Conservation (phyloP, 2,888 invertebrate genomes). For the Nomada ferruginata region DNA sequence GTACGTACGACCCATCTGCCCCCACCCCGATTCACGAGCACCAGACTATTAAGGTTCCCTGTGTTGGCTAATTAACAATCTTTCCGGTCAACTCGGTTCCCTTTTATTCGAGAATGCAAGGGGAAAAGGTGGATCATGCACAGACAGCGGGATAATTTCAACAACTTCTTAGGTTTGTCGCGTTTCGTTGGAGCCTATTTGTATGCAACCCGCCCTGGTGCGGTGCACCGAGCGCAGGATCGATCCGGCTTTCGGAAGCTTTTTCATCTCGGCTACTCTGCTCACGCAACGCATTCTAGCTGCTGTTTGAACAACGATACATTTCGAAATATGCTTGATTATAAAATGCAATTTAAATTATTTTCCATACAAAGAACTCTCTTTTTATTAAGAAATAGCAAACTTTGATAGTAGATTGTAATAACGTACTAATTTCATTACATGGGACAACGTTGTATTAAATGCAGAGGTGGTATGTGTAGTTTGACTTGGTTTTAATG, state of each 20-base stretch:
- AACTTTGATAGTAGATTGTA: not conserved
- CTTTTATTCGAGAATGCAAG: not conserved
- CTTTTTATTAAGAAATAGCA: not conserved
- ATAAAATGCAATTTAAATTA: not conserved
- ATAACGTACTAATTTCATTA: not conserved
- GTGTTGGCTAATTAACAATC: slow-evolving; percentile 55
- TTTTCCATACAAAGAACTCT: not conserved
- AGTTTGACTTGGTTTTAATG: too few relatives aligned
- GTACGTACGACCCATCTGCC: slow-evolving; percentile 69
- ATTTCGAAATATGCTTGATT: not conserved
- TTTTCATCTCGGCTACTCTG: slow-evolving; percentile 44
- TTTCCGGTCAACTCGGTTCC: not conserved
- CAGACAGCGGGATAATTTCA: slow-evolving; percentile 10
- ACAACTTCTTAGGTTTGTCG: slow-evolving; percentile 13
- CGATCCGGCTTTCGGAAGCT: slow-evolving; percentile 61
- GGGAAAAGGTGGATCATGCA: not conserved
- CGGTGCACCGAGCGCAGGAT: slow-evolving; percentile 57
- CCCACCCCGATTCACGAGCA: slow-evolving; percentile 42
- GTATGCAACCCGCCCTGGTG: slow-evolving; percentile 63
- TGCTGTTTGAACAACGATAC: slow-evolving; percentile 9
- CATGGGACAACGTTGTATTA: not conserved
- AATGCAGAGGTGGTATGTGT: not conserved
- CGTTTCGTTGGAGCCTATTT: slow-evolving; percentile 55
- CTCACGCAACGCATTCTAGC: slow-evolving; percentile 17
- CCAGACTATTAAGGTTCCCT: slow-evolving; percentile 50